Percentiles rank a stretch among this genome's conserved stretches.
phyloP scores from a whole-genome alignment of 2,113 vertebrate genomes.

The Stegostoma tigrinum region DNA sequence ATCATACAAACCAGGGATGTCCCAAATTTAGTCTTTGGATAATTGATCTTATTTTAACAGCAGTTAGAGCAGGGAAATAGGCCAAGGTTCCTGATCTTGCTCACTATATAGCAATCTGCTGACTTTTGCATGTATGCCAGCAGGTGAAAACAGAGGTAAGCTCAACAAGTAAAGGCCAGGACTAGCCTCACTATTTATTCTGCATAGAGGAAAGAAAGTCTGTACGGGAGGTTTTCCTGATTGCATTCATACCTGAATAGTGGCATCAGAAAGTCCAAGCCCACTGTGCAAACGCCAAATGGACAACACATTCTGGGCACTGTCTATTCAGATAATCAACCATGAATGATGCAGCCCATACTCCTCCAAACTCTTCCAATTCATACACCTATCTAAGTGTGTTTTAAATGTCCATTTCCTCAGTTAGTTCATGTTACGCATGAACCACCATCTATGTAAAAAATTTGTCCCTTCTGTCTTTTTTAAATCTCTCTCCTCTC shows the following conservation, averaged over 20 bases:
- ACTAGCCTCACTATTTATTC: not conserved
- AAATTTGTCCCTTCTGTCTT: too few species aligned
- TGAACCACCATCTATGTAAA: too few species aligned
- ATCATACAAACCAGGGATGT: not conserved
- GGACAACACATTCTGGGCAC: not conserved
- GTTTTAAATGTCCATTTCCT: too few species aligned
- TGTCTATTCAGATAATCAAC: not conserved
- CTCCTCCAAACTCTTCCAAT: too few species aligned
- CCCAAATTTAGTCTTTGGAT: not conserved
- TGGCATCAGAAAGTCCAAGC: not conserved
- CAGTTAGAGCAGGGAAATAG: not conserved
- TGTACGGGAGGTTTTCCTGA: not conserved
- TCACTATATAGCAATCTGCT: not conserved
- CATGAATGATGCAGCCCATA: not conserved
- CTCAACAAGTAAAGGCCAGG: not conserved
- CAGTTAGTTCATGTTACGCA: too few species aligned
- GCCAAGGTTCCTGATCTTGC: not conserved
- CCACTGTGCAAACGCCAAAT: not conserved
- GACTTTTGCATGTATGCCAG: not conserved
- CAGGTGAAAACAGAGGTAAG: not conserved
- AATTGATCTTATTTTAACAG: not conserved
- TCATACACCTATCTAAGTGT: too few species aligned
- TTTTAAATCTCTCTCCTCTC: too few species aligned
- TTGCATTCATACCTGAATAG: not conserved
- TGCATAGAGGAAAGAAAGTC: not conserved